Conservation (phyloP, 2,797 vertebrate genomes). For the Taeniopygia guttata region DNA sequence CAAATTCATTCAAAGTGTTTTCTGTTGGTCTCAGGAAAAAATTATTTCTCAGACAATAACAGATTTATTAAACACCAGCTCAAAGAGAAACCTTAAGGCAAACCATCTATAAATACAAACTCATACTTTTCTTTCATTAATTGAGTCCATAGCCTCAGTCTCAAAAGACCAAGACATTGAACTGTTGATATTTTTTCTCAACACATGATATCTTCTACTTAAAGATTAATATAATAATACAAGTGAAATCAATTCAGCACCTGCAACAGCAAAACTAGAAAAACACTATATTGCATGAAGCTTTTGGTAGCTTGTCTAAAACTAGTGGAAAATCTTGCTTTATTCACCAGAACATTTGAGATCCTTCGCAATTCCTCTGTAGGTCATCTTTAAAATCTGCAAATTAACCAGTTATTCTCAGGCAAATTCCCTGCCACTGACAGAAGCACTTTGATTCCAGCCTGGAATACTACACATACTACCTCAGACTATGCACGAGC, state of each 20-base stretch:
- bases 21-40: not conserved
- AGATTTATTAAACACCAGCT: not conserved
- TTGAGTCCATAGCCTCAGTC: not conserved
- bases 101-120: not conserved
- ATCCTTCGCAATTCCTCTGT: not conserved
- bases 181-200: not conserved
- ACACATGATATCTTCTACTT: not conserved
- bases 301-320: not conserved
- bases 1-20: not conserved
- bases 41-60: not conserved
- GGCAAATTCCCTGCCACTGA: not conserved
- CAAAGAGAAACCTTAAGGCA: not conserved
- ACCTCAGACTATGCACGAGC: not conserved
- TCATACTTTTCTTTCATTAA: not conserved
- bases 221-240: not conserved
- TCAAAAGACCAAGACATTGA: not conserved
- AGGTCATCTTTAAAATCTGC: not conserved
- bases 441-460: not conserved
- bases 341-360: not conserved
- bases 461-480: not conserved
- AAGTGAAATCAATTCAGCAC: not conserved
- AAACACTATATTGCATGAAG: not conserved
- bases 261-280: not conserved
- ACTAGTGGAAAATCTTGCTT: not conserved
- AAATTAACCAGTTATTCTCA: not conserved